Conservation (phyloP, 2,888 invertebrate genomes). For the Augochlorella aurata region DNA sequence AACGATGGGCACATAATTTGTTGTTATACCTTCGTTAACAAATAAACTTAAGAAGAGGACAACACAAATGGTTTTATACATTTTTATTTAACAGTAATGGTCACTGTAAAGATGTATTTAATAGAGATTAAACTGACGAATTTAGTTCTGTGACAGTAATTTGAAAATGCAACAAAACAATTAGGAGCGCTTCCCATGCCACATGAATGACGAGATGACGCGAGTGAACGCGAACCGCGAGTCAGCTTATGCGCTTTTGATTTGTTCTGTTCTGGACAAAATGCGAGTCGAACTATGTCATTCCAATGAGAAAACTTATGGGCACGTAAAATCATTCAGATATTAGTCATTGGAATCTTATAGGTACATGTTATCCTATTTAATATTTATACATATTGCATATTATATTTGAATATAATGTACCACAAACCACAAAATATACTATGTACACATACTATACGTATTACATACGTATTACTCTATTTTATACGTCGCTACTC, state of each 20-base stretch:
- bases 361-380: no score
- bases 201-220: background rate
- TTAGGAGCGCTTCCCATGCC: background rate
- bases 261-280: background rate
- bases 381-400: no score
- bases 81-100: background rate
- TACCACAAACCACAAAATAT: no score
- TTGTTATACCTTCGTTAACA: constrained; percentile 59
- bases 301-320: no score
- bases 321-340: no score
- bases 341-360: no score
- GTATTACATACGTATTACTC: no score
- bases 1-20: background rate
- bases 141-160: background rate
- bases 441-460: no score
- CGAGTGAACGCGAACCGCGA: background rate
- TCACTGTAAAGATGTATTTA: background rate
- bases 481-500: no score
- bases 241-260: background rate
- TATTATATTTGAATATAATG: no score
- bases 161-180: constrained; percentile 4
- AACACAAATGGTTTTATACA: constrained; percentile 43
- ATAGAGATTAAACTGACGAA: background rate
- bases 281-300: no score
- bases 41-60: constrained; percentile 47